phyloP scores from a whole-genome alignment of 2,113 vertebrate species.

The Salvelinus sp. region DNA sequence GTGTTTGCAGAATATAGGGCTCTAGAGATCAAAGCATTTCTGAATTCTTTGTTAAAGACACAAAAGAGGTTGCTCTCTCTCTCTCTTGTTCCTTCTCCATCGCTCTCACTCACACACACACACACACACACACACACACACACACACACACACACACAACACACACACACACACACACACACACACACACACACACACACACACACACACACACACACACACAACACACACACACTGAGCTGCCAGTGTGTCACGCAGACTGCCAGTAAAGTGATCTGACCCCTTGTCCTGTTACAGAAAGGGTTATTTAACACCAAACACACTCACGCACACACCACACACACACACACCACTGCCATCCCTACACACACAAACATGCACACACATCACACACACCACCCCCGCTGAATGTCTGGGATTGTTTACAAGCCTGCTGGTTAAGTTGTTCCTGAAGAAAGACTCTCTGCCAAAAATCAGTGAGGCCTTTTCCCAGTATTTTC shows the following conservation, averaged over 20 bases:
- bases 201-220: neutral
- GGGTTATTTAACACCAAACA: neutral
- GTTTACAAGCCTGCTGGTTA: constrained; percentile 6
- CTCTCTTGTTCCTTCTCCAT: neutral
- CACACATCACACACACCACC: neutral
- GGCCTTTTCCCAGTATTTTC: constrained; percentile 17
- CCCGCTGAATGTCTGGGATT: neutral
- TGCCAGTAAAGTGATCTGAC: constrained; percentile 4
- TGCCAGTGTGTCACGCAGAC: neutral
- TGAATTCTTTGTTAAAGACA: neutral
- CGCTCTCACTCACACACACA: neutral
- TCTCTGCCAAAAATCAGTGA: neutral
- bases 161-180: neutral
- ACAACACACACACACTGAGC: neutral
- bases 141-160: neutral
- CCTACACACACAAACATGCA: neutral
- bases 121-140: too few relatives aligned
- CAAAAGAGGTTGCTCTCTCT: neutral
- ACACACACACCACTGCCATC: neutral
- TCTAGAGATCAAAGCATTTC: neutral
- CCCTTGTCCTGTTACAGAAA: neutral
- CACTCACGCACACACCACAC: neutral
- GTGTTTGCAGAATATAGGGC: too few relatives aligned
- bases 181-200: neutral
- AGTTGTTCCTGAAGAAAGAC: neutral